Conservation (phyloP, 2,888 invertebrate species). For the Molanna angustata region DNA sequence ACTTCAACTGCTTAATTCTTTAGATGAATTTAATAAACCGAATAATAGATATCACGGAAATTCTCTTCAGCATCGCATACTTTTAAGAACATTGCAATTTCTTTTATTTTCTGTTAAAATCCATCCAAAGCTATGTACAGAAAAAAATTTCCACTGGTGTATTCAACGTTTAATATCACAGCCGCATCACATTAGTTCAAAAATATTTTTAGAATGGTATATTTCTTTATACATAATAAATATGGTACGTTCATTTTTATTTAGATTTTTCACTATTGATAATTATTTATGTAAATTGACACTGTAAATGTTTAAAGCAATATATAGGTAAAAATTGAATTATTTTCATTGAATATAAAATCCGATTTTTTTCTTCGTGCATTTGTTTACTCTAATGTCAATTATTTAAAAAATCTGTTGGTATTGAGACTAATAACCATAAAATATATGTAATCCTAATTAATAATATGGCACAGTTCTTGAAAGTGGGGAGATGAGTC, state of each 20-base stretch:
- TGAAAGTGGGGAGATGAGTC: too few relatives aligned
- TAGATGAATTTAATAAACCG: conserved; percentile 14
- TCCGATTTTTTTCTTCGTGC: too few relatives aligned
- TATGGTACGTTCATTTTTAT: conserved; percentile 38
- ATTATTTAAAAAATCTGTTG: too few relatives aligned
- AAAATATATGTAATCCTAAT: too few relatives aligned
- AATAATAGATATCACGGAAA: conserved; percentile 48
- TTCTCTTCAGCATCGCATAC: conserved; percentile 44
- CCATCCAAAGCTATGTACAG: conserved; percentile 36
- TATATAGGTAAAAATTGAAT: too few relatives aligned
- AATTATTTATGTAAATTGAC: too few relatives aligned
- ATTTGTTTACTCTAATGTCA: too few relatives aligned
- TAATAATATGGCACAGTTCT: too few relatives aligned
- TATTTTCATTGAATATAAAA: too few relatives aligned
- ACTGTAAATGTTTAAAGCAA: too few relatives aligned
- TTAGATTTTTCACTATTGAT: not conserved
- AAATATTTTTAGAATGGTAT: conserved; percentile 47
- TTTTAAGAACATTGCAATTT: conserved; percentile 44
- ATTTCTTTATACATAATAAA: conserved; percentile 42
- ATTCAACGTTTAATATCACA: conserved; percentile 42
- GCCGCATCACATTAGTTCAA: conserved; percentile 47
- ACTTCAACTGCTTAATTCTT: conserved; percentile 27
- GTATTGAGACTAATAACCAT: too few relatives aligned
- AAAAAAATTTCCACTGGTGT: conserved; percentile 40
- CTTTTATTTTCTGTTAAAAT: conserved; percentile 40